phyloP scores from a whole-genome alignment of 2,797 vertebrate genomes.

The Argyrosomus regius region DNA sequence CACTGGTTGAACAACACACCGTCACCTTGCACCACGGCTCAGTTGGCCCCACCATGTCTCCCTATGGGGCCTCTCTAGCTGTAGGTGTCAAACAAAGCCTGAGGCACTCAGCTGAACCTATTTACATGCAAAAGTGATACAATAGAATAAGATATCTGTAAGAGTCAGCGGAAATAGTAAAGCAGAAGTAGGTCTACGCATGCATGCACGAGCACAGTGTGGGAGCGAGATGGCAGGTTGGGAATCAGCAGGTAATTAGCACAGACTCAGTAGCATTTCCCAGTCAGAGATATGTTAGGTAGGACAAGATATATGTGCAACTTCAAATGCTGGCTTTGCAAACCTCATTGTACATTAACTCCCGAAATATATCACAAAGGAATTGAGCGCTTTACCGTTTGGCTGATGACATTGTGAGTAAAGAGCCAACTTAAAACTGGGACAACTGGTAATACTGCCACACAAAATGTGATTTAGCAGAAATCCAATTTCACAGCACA shows the following conservation, averaged over 20 bases:
- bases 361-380: conserved; percentile 31
- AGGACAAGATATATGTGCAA: conserved; percentile 26
- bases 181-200: conserved; percentile 40
- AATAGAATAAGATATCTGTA: conserved; percentile 40
- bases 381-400: conserved; percentile 34
- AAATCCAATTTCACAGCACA: conserved; percentile 70
- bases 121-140: conserved; percentile 42
- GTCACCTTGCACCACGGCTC: conserved; percentile 27
- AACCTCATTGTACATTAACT: conserved; percentile 17
- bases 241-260: conserved; percentile 73
- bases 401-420: conserved; percentile 30
- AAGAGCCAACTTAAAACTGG: conserved; percentile 58
- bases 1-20: conserved; percentile 32
- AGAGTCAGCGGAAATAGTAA: conserved; percentile 44
- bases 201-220: conserved; percentile 64
- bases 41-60: conserved; percentile 14
- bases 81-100: conserved; percentile 59
- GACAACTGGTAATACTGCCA: conserved; percentile 51
- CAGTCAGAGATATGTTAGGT: conserved; percentile 17
- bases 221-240: conserved; percentile 70
- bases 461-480: conserved; percentile 66
- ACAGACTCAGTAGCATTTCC: conserved; percentile 44
- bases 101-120: conserved; percentile 11
- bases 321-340: conserved; percentile 23
- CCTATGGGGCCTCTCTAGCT: conserved; percentile 33